A percentile compares a stretch with the other conserved stretches of the same genome.
phyloP scores from a whole-genome alignment of 2,888 invertebrate genomes.

The Agrenia bidenticulata region DNA sequence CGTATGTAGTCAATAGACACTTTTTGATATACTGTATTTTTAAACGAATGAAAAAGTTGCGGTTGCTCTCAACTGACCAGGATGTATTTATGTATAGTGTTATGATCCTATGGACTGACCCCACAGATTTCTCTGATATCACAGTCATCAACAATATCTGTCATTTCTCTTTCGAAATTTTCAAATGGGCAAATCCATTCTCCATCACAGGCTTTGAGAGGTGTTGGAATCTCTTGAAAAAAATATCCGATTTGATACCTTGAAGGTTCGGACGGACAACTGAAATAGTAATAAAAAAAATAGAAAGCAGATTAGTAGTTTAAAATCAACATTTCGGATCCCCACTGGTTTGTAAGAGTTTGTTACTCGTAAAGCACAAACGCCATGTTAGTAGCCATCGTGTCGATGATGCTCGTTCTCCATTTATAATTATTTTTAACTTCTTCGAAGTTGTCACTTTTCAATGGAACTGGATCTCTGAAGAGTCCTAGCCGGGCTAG shows the following conservation, averaged over 20 bases:
- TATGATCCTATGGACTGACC: no score
- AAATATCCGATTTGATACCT: conserved; percentile 63
- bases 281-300: no score
- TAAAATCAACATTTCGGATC: not conserved
- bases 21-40: no score
- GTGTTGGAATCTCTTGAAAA: conserved; percentile 72
- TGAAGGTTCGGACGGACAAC: no score
- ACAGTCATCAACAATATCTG: conserved; percentile 66
- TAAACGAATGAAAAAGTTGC: no score
- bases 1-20: no score
- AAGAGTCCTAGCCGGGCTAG: conserved; percentile 72
- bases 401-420: conserved; percentile 67
- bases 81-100: no score
- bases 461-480: conserved; percentile 65
- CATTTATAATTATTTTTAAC: conserved; percentile 60
- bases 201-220: conserved; percentile 68
- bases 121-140: conserved; percentile 68
- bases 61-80: no score
- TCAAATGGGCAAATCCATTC: conserved; percentile 67
- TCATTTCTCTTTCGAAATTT: conserved; percentile 62
- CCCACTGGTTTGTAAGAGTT: not conserved
- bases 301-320: no score
- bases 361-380: conserved; percentile 50
- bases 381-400: conserved; percentile 70
- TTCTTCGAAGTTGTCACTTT: conserved; percentile 58